Base-by-base conservation (phyloP, 1,140 invertebrate species). In the Drosophila tani region DNA sequence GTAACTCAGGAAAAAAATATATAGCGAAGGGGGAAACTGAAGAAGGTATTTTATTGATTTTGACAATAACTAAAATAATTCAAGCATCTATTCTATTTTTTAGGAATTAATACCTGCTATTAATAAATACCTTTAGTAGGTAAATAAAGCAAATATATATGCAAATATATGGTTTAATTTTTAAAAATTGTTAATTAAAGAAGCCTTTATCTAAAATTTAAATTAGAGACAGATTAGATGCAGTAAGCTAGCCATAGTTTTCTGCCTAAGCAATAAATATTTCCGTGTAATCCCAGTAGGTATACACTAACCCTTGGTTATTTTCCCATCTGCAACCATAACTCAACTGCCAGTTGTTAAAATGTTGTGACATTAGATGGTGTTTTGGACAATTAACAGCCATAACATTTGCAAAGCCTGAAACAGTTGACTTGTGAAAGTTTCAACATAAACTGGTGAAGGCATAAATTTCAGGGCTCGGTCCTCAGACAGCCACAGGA, bases 341-440 rank as follows among this genome's bases (percentile, higher is more conserved):
- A 70, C 63, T 67, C 47, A 40, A 17, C 12, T 65, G 65, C 45
- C 59, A 49, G 59, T 49, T 67, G 43, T 40, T 65, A 15, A 65
- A 67, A 65, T 49, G 60, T 70, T 69, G 46, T 67, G 63, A 67
- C 38, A 51, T 45, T 38, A 40, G 5, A 38, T 45, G 38, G 32
- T 70, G 67, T 55, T 66, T 70, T 55, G 63, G 63, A 68, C 63
- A 53, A 70, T 55, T 45, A 70, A 70, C 47, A 70, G 47, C 27
- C 65, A 47, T 51, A 69, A 66, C 58, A 55, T 47, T 67, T 64
- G 41, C 35, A 19, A 17, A 21, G 21, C 12, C 57, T 29, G 14
- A 64, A 47, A 47, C 29, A 47, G 63, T 41, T 32, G 24, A 38
- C 38, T 53, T 65, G 62, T 32, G 43, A 35, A 70, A 46, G 19